Conservation (phyloP, 1,140 invertebrate genomes). For the Ceratitis capitata region DNA sequence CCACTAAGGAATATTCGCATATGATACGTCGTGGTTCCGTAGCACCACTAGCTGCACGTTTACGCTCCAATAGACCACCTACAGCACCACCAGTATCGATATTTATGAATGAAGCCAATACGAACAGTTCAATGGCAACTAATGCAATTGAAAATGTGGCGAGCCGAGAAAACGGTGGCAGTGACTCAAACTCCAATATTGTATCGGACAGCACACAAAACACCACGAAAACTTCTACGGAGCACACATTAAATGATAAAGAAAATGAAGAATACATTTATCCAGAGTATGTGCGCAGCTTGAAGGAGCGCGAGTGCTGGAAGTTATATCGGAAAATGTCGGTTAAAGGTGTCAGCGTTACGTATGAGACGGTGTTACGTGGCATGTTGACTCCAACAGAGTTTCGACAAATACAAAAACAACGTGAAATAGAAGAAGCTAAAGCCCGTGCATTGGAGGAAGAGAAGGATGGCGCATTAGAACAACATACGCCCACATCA, state of each 20-base stretch:
- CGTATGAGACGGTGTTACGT: conserved; percentile 75
- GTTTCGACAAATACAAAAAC: conserved; percentile 71
- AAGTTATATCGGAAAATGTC: conserved; percentile 74
- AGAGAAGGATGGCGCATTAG: background rate
- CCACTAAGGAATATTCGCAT: conserved; percentile 62
- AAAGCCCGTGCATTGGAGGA: conserved; percentile 45
- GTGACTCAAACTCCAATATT: background rate
- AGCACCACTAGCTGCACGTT: conserved; percentile 60
- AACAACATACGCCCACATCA: conserved; percentile 40
- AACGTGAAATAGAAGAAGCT: conserved; percentile 59
- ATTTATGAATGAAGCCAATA: conserved; percentile 45
- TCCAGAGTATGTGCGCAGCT: conserved; percentile 62
- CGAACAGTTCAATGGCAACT: background rate
- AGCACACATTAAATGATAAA: background rate
- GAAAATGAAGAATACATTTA: conserved; percentile 50
- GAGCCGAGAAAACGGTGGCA: background rate
- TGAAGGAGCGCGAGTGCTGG: conserved; percentile 76
- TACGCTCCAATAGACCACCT: conserved; percentile 60
- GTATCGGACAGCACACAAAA: background rate
- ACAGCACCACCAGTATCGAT: conserved; percentile 63
- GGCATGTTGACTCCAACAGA: conserved; percentile 78
- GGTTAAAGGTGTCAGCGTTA: conserved; percentile 75
- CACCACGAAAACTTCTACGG: background rate
- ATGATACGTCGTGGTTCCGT: conserved; percentile 62
- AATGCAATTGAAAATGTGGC: background rate